Evolutionary conservation across 2,113 vertebrate genomes (phyloP).

Genomic region (Alexandromys fortis): DNA sequence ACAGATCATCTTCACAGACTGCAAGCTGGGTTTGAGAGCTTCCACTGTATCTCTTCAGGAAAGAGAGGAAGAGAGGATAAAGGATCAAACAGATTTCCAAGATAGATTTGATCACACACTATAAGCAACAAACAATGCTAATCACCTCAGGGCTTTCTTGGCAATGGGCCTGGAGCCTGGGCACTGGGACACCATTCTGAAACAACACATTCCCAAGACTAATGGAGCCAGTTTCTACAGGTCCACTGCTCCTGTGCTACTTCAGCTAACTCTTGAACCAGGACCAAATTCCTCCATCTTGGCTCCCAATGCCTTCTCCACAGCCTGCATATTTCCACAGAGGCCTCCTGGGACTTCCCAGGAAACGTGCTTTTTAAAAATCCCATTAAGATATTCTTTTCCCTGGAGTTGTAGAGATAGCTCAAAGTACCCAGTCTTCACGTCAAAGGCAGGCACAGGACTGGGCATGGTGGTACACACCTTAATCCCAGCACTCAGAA

Average conservation of each 20-base stretch:
- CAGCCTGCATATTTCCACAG: not conserved
- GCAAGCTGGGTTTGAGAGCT: not conserved
- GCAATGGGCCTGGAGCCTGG: not conserved
- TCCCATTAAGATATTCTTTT: not conserved
- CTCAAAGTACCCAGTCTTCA: not conserved
- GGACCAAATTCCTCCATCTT: not conserved
- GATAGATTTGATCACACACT: not conserved
- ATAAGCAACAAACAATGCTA: not conserved
- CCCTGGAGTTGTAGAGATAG: not conserved
- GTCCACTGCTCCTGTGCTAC: not conserved
- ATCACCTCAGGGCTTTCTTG: slow-evolving; percentile 25
- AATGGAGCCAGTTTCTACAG: not conserved
- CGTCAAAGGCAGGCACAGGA: not conserved
- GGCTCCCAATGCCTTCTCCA: not conserved
- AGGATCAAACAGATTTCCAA: not conserved
- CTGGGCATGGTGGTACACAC: not conserved
- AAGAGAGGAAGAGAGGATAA: not conserved
- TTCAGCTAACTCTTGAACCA: not conserved
- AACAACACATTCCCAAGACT: not conserved
- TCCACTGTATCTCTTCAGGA: slow-evolving; percentile 55
- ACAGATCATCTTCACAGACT: not conserved
- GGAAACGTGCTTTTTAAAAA: slow-evolving; percentile 14
- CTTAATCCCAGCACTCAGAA: not conserved
- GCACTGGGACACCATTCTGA: slow-evolving; percentile 32
- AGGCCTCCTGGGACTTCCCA: slow-evolving; percentile 18